Evolutionary conservation across 1,140 invertebrate genomes (phyloP), one percentile per base, ranked within the genome.

Genomic region (Trissolcus basalis): DNA sequence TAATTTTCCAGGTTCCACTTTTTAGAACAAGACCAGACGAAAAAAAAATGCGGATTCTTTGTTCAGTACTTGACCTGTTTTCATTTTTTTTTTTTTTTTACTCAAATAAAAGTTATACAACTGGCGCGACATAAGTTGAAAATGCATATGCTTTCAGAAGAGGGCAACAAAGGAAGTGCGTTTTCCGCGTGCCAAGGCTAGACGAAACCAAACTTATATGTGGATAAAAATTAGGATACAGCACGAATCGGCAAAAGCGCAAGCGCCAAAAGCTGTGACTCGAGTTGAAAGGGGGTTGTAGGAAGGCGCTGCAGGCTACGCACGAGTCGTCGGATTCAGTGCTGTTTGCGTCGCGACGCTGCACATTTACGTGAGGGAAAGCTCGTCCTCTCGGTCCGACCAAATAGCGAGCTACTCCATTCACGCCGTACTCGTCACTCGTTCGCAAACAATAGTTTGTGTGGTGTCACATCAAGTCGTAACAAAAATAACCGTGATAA

Each of bases 251-350:
- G 58, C 50, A 75, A 72, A 69, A 79, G 81, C 81, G 82, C 81
- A 82, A 80, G 82, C 83, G 78, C 78, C 76, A 79, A 78, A 80
- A 79, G 70, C 70, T 64, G 72, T 61, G 78, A 68, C 47, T 55
- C 51, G 75, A 76, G 69, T 63, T 35, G 19, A 65, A 61, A 64
- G 65, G 61, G 79, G 81, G 80, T 65, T 55, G 60, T 56, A 67
- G 78, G 77, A 77, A 84, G 80, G 80, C 84, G 81, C 78, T 81
- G 80, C 74, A 80, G 80, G 79, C 77, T 80, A 80, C 79, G 74
- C 75, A 82, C 79, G 79, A 83, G 81, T 71, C 74, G 69, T 79
- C 77, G 65, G 78, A 81, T 80, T 84, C 83, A 86, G 85, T 86
- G 73, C 78, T 70, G 81, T 78, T 80, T 83, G 83, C 80, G 81